Conservation (phyloP, 2,888 invertebrate species). For the Heliconius ethilla region DNA sequence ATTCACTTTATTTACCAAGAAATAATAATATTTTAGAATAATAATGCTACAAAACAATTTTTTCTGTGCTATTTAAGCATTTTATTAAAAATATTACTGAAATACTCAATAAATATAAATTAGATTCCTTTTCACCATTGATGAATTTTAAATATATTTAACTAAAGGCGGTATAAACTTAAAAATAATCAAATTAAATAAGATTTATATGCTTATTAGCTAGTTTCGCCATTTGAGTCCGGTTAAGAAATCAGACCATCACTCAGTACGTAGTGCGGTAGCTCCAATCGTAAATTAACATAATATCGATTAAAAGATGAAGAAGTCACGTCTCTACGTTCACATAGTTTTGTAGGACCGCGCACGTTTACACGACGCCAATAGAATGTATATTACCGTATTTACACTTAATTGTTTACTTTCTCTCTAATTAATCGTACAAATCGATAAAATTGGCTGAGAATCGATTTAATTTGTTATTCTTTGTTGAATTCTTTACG, state of each 20-base stretch:
- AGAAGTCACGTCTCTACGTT: slow-evolving; percentile 57
- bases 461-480: slow-evolving; percentile 28
- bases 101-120: background rate
- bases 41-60: background rate
- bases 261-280: slow-evolving; percentile 32
- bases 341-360: slow-evolving; percentile 54
- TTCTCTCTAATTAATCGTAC: slow-evolving; percentile 51
- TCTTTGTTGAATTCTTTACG: slow-evolving; percentile 26
- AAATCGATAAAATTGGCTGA: slow-evolving; percentile 46
- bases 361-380: slow-evolving; percentile 67
- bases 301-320: slow-evolving; percentile 37
- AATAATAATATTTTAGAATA: background rate
- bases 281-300: slow-evolving; percentile 37
- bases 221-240: background rate
- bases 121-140: background rate
- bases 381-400: slow-evolving; percentile 59
- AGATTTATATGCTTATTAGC: background rate
- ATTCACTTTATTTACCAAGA: background rate
- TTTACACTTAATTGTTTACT: slow-evolving; percentile 67
- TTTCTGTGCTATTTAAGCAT: background rate
- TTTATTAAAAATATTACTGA: background rate
- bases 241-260: slow-evolving; percentile 1
- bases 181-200: background rate
- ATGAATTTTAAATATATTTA: background rate
- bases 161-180: background rate